Base-by-base conservation (phyloP, 2,113 vertebrate species). In the Oreocharis arfaki region DNA sequence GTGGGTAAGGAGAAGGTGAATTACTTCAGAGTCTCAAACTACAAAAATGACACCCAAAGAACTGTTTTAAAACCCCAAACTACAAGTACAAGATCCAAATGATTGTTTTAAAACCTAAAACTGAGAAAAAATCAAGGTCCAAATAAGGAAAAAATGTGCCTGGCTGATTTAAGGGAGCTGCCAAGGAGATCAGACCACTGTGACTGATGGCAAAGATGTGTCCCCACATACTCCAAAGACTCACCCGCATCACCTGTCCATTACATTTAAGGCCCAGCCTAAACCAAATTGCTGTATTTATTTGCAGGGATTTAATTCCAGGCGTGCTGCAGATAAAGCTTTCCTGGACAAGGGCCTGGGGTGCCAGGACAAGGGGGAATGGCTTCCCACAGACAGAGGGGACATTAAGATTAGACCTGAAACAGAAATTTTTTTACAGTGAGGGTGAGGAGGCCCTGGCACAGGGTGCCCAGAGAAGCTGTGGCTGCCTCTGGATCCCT, bases 1-100 rank as follows among this genome's bases (percentile, higher is more conserved):
- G 13, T 3, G 12, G 30, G 4, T 52, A 26, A 56, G 22, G 18
- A 52, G 17, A n/a, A 32, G 10, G 2, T 0, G 1, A 52, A 57
- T 39, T 28, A 5, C 13, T 57, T 61, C 24, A 67, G 33, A 69
- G 12, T 3, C 10, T 37, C 37, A 15, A 35, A 5, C 16, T 30
- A 19, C 39, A 33, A 65, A 17, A 71, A 32, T 2, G 5, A 11
- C 32, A 68, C 18, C 15, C 17, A 19, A 75, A 65, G 9, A 52
- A 35, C 33, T 17, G 5, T 22, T 64, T 74, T 21, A 64, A 42
- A 73, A 52, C 4, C 27, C 55, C 24, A 26, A 28, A 14, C 4
- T 52, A 28, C 20, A 41, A 64, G 22, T 63, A 80, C 2, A 1
- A 73, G 37, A 21, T 23, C 9, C 15, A 30, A 80, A 50, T 15